A percentile compares a stretch with the other conserved stretches of the same genome.
These are phyloP conservation scores for Drosophila parvula DNA, from an alignment of 1,140 invertebrate genomes.

Conservation along the genomic window DNA sequence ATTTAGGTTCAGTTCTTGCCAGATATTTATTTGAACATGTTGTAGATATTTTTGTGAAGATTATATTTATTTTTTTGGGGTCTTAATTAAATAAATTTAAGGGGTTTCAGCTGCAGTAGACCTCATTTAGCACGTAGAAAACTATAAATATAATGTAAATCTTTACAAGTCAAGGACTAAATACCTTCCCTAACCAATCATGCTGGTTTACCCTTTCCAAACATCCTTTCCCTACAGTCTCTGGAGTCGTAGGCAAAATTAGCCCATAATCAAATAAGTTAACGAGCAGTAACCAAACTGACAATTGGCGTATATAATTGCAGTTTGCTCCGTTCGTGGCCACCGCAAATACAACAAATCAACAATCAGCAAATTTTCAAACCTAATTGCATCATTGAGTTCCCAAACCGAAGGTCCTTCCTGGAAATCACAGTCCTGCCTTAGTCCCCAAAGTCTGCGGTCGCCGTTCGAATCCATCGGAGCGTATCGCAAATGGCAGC, in stretches of 20 bases:
- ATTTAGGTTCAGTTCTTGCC: conserved; percentile 42
- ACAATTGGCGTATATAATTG: conserved; percentile 78
- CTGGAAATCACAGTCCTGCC: conserved; percentile 51
- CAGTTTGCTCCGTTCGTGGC: conserved; percentile 26
- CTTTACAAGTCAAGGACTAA: not conserved
- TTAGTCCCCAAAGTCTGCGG: conserved; percentile 45
- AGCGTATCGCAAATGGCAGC: conserved; percentile 69
- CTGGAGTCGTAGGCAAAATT: conserved; percentile 45
- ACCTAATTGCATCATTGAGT: conserved; percentile 68
- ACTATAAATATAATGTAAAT: not conserved
- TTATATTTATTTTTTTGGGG: not conserved
- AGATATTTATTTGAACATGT: conserved; percentile 5
- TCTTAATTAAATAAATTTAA: not conserved
- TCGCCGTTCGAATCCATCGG: conserved; percentile 58
- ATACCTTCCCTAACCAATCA: not conserved
- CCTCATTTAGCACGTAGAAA: too few species aligned
- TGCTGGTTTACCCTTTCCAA: not conserved
- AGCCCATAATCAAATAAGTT: conserved; percentile 78
- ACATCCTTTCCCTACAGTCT: conserved; percentile 1
- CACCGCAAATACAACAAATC: conserved; percentile 51
- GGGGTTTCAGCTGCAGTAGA: too few species aligned
- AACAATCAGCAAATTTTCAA: conserved; percentile 76
- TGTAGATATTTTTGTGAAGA: not conserved
- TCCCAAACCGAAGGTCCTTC: conserved; percentile 48
- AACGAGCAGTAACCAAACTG: conserved; percentile 75